A percentile compares a stretch with the other conserved stretches of the same genome.
phyloP scores from a whole-genome alignment of 2,797 vertebrate genomes.

The Cryptoprocta ferox region DNA sequence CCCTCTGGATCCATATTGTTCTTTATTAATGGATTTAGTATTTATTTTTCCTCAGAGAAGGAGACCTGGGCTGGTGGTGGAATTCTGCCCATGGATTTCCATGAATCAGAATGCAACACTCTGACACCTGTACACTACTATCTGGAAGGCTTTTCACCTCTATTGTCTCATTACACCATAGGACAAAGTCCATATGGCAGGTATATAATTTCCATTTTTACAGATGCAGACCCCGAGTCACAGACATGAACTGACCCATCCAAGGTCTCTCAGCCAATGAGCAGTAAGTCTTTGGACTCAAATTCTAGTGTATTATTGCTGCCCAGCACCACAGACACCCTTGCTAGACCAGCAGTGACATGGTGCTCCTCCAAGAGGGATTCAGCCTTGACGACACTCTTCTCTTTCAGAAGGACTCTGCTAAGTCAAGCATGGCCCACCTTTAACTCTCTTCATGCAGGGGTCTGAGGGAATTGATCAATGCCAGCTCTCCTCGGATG shows the following conservation, averaged over 20 bases:
- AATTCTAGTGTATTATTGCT: background rate
- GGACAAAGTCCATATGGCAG: background rate
- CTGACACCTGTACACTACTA: background rate
- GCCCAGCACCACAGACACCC: background rate
- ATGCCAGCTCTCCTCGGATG: conserved; percentile 45
- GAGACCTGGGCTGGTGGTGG: background rate
- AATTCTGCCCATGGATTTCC: background rate
- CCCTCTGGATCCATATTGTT: background rate
- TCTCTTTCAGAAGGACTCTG: background rate
- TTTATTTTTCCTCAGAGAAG: background rate
- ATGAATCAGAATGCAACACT: fast-evolving
- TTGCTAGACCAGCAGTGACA: background rate
- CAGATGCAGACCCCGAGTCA: background rate
- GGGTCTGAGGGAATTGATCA: background rate
- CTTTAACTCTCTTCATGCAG: background rate
- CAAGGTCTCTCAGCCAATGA: background rate
- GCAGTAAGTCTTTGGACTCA: background rate
- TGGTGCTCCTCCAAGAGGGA: background rate
- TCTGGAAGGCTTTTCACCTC: background rate
- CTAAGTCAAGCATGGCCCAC: background rate
- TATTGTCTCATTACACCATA: background rate
- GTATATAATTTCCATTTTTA: background rate
- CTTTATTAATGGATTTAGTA: background rate
- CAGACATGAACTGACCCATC: background rate
- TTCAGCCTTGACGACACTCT: background rate